phyloP scores from a whole-genome alignment of 2,888 invertebrate genomes.

The Pseudococcus jackbeardsleyi region DNA sequence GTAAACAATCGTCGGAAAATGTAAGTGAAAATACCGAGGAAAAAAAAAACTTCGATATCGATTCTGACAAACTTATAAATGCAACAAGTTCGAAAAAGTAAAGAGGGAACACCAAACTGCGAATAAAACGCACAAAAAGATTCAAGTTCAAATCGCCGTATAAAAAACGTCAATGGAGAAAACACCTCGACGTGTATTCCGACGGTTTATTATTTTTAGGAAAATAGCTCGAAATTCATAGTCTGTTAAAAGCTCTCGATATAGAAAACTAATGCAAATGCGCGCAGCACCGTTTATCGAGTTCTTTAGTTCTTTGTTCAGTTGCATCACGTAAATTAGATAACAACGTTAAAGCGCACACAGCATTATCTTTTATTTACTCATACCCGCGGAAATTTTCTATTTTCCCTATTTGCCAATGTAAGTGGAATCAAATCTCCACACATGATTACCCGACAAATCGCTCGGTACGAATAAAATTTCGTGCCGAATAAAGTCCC shows the following conservation, averaged over 20 bases:
- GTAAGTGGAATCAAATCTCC: not conserved
- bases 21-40: too few species aligned
- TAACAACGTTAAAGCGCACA: not conserved
- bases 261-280: too few species aligned
- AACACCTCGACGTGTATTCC: too few species aligned
- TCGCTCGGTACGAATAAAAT: not conserved
- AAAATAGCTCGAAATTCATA: too few species aligned
- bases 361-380: slow-evolving; percentile 7
- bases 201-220: too few species aligned
- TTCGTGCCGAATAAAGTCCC: not conserved
- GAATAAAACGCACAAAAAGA: not conserved
- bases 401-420: not conserved
- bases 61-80: not conserved
- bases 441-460: not conserved
- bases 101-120: not conserved
- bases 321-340: not conserved
- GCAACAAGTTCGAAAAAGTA: too few species aligned
- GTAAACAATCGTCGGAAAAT: not conserved
- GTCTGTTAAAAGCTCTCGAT: too few species aligned
- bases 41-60: not conserved
- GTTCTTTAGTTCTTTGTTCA: not conserved
- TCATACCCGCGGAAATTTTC: not conserved
- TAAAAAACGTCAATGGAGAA: too few species aligned
- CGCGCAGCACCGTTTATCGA: not conserved
- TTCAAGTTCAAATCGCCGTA: too few species aligned